phyloP scores from a whole-genome alignment of 2,113 vertebrate species.

The Cryptomyrus ogoouensis region DNA sequence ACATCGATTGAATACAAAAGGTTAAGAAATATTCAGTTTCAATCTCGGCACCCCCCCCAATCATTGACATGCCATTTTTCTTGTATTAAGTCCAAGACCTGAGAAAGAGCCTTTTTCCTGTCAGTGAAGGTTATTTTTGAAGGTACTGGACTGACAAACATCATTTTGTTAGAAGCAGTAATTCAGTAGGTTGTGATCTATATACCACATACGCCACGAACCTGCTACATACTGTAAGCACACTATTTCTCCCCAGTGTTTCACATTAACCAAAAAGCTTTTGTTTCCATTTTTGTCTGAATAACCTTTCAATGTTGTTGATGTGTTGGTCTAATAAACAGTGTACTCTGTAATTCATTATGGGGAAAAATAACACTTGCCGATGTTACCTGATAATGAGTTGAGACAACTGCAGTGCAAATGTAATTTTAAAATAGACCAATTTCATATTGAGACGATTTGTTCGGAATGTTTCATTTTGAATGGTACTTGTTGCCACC shows the following conservation, averaged over 20 bases:
- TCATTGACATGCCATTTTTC: not conserved
- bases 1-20: not conserved
- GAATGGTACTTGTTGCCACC: not conserved
- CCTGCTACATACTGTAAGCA: not conserved
- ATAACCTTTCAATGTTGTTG: not conserved
- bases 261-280: not conserved
- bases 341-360: not conserved
- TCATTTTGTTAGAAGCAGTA: not conserved
- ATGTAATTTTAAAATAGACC: not conserved
- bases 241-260: not conserved
- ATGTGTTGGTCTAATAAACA: not conserved
- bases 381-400: not conserved
- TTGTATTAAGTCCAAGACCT: not conserved
- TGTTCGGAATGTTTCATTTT: not conserved
- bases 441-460: not conserved
- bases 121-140: not conserved
- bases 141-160: not conserved
- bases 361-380: not conserved
- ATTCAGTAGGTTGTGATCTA: too few species aligned
- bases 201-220: not conserved
- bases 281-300: not conserved
- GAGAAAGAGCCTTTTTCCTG: not conserved
- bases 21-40: not conserved
- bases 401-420: not conserved
- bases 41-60: not conserved